phyloP scores from a whole-genome alignment of 2,888 invertebrate genomes.

The Luperina nickerlii region DNA sequence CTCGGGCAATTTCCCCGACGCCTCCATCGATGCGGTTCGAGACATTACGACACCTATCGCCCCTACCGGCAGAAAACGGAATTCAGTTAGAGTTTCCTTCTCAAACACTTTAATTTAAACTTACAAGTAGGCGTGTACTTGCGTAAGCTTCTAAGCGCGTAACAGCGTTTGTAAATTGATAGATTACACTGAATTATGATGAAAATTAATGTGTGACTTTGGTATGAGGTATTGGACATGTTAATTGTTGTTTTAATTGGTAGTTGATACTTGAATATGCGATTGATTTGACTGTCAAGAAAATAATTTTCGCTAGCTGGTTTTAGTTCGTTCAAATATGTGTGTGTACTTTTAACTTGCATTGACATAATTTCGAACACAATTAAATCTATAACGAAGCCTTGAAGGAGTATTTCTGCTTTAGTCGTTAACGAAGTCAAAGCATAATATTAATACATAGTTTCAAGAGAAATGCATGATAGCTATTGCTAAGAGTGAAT shows the following conservation, averaged over 20 bases:
- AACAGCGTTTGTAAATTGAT: conserved; percentile 51
- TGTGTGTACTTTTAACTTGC: not conserved
- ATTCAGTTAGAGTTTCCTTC: conserved; percentile 59
- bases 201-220: conserved; percentile 19
- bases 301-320: not conserved
- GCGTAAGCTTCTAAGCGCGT: conserved; percentile 47
- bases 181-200: conserved; percentile 50
- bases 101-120: conserved; percentile 62
- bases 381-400: not conserved
- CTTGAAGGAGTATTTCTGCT: not conserved
- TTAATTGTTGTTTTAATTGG: conserved; percentile 10
- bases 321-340: not conserved
- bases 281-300: not conserved
- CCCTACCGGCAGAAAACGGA: conserved; percentile 57
- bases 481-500: conserved; percentile 17
- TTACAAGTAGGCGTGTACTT: conserved; percentile 55
- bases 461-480: conserved; percentile 26
- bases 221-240: not conserved
- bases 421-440: not conserved
- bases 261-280: not conserved
- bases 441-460: conserved; percentile 4
- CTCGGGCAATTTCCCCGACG: conserved; percentile 57
- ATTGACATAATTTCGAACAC: conserved; percentile 8
- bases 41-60: conserved; percentile 54
- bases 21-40: conserved; percentile 52